These are phyloP conservation scores for Malurus splendens DNA, from an alignment of 2,797 vertebrate species.

Conservation along the genomic window DNA sequence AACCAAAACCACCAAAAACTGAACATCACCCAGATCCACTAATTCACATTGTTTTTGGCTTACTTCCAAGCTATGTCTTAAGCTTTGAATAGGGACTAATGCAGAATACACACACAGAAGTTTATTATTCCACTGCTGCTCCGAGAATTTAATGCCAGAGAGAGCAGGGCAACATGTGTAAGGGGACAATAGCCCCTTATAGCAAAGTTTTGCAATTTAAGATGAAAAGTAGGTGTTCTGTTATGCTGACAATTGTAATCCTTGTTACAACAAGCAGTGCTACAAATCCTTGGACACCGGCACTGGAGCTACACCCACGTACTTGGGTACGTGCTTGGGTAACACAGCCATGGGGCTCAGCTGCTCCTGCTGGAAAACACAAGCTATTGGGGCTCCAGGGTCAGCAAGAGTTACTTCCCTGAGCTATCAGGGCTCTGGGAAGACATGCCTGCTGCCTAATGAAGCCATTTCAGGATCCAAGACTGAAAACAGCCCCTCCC, in stretches of 20 bases:
- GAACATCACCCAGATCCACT: background rate
- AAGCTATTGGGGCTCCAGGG: background rate
- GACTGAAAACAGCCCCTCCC: background rate
- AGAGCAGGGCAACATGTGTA: background rate
- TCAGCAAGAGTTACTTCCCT: background rate
- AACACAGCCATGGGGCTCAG: background rate
- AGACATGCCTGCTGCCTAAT: background rate
- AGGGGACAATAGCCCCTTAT: background rate
- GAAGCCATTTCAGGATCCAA: background rate
- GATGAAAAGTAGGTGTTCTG: background rate
- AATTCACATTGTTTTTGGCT: background rate
- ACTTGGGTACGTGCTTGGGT: background rate
- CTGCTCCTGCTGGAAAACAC: too few relatives aligned
- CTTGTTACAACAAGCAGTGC: background rate
- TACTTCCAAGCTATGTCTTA: background rate
- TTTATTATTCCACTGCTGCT: constrained; percentile 9
- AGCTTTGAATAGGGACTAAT: background rate
- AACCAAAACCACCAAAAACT: background rate
- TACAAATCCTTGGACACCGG: background rate
- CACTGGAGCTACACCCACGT: background rate
- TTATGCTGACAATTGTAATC: background rate
- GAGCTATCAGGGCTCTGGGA: background rate
- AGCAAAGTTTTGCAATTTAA: background rate
- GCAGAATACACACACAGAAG: background rate
- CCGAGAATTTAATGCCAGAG: background rate